Percentiles rank a stretch among this genome's conserved stretches.
These are phyloP conservation scores for Orthosia cruda DNA, from an alignment of 2,888 invertebrate species.

Conservation along the genomic window DNA sequence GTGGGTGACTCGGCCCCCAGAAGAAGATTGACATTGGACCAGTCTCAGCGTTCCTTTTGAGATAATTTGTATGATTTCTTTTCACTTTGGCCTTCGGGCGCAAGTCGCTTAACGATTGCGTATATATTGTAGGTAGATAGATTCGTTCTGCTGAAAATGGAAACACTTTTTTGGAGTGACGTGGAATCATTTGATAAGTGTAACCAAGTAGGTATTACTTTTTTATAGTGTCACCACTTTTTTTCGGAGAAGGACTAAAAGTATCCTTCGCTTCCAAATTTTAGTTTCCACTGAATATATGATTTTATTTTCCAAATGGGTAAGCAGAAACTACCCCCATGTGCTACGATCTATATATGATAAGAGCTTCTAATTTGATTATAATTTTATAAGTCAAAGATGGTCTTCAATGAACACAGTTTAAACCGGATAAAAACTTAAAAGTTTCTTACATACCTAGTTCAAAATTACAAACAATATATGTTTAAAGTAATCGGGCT, in stretches of 20 bases:
- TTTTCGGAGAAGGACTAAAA: not conserved
- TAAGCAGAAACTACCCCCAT: too few relatives aligned
- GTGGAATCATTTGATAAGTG: constrained; percentile 71
- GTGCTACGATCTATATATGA: too few relatives aligned
- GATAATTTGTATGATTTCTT: constrained; percentile 81
- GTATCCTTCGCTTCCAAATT: too few relatives aligned
- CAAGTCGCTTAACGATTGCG: constrained; percentile 55
- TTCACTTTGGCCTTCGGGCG: constrained; percentile 63
- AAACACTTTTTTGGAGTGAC: constrained; percentile 74
- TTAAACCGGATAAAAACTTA: not conserved
- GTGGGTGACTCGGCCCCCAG: too few relatives aligned
- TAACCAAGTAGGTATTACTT: constrained; percentile 25
- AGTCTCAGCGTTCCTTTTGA: constrained; percentile 74
- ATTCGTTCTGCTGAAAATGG: constrained; percentile 66
- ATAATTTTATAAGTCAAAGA: not conserved
- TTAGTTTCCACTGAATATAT: too few relatives aligned
- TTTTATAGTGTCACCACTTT: not conserved
- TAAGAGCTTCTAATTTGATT: not conserved
- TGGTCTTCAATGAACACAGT: not conserved
- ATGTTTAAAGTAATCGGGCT: too few relatives aligned
- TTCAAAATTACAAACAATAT: too few relatives aligned
- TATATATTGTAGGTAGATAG: constrained; percentile 65
- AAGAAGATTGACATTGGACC: constrained; percentile 73
- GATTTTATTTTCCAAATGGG: too few relatives aligned
- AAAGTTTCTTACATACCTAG: too few relatives aligned